Conservation (phyloP, 2,113 vertebrate species). For the Campylomormyrus numenius region DNA sequence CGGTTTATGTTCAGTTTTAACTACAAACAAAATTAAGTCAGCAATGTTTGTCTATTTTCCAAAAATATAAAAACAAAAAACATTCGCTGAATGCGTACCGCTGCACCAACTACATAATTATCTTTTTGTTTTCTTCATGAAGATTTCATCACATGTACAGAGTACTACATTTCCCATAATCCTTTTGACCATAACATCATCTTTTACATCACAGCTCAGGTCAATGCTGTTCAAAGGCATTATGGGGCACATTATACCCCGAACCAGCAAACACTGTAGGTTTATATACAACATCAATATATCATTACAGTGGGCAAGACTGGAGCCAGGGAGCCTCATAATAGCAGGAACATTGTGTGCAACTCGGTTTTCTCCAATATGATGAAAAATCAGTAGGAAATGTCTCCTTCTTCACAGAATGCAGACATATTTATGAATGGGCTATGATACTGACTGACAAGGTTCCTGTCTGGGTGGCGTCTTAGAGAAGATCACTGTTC, state of each 20-base stretch:
- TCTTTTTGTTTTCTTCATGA: background rate
- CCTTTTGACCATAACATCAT: background rate
- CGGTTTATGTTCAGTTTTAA: background rate
- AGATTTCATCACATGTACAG: background rate
- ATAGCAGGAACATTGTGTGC: background rate
- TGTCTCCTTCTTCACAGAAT: background rate
- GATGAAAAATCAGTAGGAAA: background rate
- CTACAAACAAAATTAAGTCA: background rate
- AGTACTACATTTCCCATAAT: background rate
- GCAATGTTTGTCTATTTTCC: background rate
- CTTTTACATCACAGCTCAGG: background rate
- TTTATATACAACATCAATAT: background rate
- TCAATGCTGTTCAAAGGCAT: background rate
- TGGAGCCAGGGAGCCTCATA: background rate
- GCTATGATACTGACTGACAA: background rate
- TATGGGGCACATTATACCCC: background rate
- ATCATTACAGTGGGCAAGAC: conserved; percentile 5
- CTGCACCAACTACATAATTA: background rate
- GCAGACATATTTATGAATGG: background rate
- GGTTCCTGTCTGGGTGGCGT: background rate
- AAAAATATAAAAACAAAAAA: background rate
- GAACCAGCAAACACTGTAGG: background rate
- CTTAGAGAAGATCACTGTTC: background rate
- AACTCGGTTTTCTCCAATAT: background rate
- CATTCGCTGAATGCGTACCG: background rate